Conservation (phyloP, 2,888 invertebrate species). For the Dynastes hyllus region DNA sequence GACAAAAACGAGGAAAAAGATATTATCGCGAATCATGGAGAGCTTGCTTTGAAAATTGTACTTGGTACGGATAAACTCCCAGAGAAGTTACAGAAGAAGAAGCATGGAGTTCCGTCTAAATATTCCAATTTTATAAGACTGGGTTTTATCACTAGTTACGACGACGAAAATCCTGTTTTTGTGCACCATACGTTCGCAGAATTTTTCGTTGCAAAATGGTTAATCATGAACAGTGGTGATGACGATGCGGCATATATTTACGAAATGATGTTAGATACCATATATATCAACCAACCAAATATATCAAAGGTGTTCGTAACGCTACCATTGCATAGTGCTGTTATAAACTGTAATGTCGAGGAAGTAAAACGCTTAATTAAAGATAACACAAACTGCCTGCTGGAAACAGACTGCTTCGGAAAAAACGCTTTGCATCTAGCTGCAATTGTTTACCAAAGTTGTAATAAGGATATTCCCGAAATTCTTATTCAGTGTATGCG, state of each 20-base stretch:
- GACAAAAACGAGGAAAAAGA: not conserved
- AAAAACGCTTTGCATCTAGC: not conserved
- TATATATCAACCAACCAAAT: not conserved
- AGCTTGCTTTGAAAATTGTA: not conserved
- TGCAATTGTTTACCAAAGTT: not conserved
- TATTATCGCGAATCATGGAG: not conserved
- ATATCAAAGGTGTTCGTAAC: not conserved
- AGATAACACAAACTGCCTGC: not conserved
- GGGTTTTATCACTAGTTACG: not conserved
- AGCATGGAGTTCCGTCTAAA: not conserved
- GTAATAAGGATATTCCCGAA: not conserved
- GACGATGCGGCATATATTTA: not conserved
- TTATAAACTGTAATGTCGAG: not conserved
- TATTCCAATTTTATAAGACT: not conserved
- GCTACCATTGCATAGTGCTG: not conserved
- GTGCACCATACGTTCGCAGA: slow-evolving; percentile 4
- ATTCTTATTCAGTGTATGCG: not conserved
- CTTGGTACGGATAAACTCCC: not conserved
- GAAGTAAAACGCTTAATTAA: not conserved
- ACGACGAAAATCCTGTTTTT: not conserved
- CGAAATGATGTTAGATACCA: not conserved
- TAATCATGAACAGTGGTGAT: not conserved
- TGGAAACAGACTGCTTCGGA: not conserved
- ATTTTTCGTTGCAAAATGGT: slow-evolving; percentile 2
- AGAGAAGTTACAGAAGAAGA: not conserved